Base-by-base conservation (phyloP, 2,888 invertebrate species). In the Apodemia hepburni region DNA sequence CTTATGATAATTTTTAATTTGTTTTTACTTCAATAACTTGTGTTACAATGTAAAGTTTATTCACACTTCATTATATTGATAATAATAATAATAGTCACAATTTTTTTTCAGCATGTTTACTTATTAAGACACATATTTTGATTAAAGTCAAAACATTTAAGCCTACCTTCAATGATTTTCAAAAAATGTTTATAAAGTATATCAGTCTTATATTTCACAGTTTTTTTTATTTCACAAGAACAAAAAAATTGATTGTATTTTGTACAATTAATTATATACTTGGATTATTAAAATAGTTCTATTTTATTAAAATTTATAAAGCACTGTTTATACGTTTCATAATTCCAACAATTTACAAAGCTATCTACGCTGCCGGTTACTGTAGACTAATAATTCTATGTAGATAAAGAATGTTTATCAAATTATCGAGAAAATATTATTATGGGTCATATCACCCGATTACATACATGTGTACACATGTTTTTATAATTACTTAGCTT, bases 391-490 rank as follows among this genome's bases (percentile, higher is more conserved):
- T 54, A 54, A 54, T 27, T 54, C 15, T 27, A 49, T 9, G n/a
- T 27, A 54, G 54, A 54, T 54, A 54, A 54, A 27, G 54, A 18
- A 54, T 54, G 54, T 54, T n/a, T 54, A 54, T 54, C 54, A 22
- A 54, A 54, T 54, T 54, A 54, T 5, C 54, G 54, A 12, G 54
- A 54, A 12, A 12, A 54, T 7, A 18, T 18, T 54, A 54, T 22
- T 54, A 54, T 5, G 54, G 54, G 54, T 51, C 51, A 51, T 51
- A 51, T 51, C 51, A 51, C 11, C 27, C 22, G 51, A 51, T 51
- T 51, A 51, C 51, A 12, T 51, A 3, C 22, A 51, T 51, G 51
- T 4, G 18, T 51, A 49, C 17, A 49, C 18, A 18, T 17, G 18
- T 49, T 49, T 49, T n/a, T 9, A 17, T 49, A 15, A 45, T 45